Conservation (phyloP, 2,113 vertebrate genomes). For the Notechis scutatus region DNA sequence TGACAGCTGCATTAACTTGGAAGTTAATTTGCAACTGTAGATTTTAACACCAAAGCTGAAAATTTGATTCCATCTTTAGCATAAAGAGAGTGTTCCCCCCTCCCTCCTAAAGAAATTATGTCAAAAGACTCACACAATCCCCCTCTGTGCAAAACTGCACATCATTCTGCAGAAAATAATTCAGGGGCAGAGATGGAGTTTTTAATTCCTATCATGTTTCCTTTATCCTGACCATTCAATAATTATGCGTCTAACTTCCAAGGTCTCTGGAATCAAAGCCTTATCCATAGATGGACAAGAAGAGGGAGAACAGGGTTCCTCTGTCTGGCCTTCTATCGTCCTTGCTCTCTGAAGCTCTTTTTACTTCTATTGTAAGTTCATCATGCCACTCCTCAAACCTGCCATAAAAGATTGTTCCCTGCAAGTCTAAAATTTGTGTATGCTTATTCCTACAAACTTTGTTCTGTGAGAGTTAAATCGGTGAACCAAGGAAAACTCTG, state of each 20-base stretch:
- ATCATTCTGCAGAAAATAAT: neutral
- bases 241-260: neutral
- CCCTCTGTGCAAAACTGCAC: neutral
- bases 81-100: neutral
- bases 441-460: neutral
- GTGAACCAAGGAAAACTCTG: neutral
- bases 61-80: slow-evolving; percentile 21
- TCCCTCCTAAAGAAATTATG: slow-evolving; percentile 9
- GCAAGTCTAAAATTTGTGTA: neutral
- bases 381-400: neutral
- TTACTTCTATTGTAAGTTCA: neutral
- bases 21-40: slow-evolving; percentile 25
- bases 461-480: neutral
- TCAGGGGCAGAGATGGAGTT: neutral
- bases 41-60: slow-evolving; percentile 27
- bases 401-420: neutral
- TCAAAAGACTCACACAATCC: neutral
- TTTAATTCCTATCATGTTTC: neutral
- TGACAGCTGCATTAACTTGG: slow-evolving; percentile 23
- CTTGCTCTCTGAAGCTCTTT: neutral
- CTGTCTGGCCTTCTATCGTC: neutral
- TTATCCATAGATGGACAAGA: neutral
- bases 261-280: neutral
- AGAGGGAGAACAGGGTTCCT: neutral
- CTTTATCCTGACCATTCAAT: neutral